Evolutionary conservation across 37 sponge, comb jelly and placozoan genomes (phyloP), one percentile per base, ranked within the genome.

Genomic region (Lycopodina hypogea): DNA sequence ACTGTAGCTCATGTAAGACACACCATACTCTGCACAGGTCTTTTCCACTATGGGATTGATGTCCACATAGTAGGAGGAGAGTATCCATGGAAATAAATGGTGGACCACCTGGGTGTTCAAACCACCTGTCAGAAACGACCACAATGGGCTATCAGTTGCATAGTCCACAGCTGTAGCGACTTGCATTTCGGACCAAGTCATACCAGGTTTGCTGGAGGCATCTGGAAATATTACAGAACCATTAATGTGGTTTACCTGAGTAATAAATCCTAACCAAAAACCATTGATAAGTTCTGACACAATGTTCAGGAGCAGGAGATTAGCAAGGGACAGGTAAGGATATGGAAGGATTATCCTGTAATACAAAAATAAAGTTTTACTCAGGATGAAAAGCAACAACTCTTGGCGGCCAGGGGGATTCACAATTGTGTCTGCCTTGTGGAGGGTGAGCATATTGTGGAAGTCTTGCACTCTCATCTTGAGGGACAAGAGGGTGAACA

Each of bases 401-500:
- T 84, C 50, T 15, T n/a, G 30, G 15, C 4, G 21, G n/a, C 67
- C 28, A 33, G 35, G 55, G 34, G 58, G 56, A 60, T 78, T 84
- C 37, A 84, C 11, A 1, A 56, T 23, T 12, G 80, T 68, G 57
- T 66, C 28, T 15, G 50, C 77, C 63, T 68, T 79, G 3, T 40
- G 36, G 28, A 50, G 15, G 8, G 64, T 24, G 37, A 84, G 80
- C 15, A 84, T 42, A 26, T 39, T 30, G 7, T 34, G 37, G 70
- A 86, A 64, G 75, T 86, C 86, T 56, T 81, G 81, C 3, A 86
- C 3, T 39, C 69, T 55, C 36, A 33, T 81, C 64, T 81, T 86
- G 51, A 51, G 29, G 8, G 66, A 50, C n/a, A 86, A 71, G 58
- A 78, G 33, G 8, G 60, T 36, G 71, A 80, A 86, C 8, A 86